Conservation (phyloP, 2,888 invertebrate genomes). For the Parthenolecanium corni region DNA sequence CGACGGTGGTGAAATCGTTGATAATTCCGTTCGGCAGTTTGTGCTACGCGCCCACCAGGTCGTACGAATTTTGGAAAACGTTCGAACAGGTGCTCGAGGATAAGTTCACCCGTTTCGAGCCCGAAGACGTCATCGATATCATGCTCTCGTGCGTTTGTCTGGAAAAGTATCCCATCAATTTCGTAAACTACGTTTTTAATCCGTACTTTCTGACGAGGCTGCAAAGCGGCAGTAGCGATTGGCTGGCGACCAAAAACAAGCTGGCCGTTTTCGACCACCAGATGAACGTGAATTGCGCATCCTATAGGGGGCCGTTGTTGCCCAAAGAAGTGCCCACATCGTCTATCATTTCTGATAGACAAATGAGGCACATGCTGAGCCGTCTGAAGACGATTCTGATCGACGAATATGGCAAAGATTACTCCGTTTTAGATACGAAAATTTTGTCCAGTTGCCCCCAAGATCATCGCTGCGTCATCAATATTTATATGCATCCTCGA, state of each 20-base stretch:
- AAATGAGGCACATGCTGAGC: constrained; percentile 44
- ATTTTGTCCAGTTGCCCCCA: constrained; percentile 37
- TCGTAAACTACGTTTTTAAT: constrained; percentile 49
- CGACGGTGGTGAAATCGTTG: constrained; percentile 46
- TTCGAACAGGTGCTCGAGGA: constrained; percentile 45
- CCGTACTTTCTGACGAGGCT: constrained; percentile 50
- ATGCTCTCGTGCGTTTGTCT: constrained; percentile 53
- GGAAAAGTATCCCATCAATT: constrained; percentile 49
- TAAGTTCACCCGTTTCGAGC: constrained; percentile 47
- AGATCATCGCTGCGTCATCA: not conserved
- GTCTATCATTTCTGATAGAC: constrained; percentile 45
- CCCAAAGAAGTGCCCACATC: constrained; percentile 45
- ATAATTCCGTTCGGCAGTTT: constrained; percentile 52
- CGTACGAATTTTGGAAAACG: constrained; percentile 46
- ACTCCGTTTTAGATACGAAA: constrained; percentile 44
- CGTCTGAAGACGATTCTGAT: constrained; percentile 42
- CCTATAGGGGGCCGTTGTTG: constrained; percentile 47
- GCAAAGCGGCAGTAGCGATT: constrained; percentile 37
- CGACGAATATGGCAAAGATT: constrained; percentile 41
- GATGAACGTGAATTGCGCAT: constrained; percentile 50
- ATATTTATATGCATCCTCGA: not conserved
- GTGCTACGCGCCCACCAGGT: constrained; percentile 45
- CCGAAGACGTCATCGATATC: constrained; percentile 48
- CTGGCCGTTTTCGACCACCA: constrained; percentile 52
- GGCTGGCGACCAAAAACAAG: constrained; percentile 39